A percentile compares a stretch with the other conserved stretches of the same genome.
These are phyloP conservation scores for Pheosia gnoma DNA, from an alignment of 2,888 invertebrate genomes.

Conservation along the genomic window DNA sequence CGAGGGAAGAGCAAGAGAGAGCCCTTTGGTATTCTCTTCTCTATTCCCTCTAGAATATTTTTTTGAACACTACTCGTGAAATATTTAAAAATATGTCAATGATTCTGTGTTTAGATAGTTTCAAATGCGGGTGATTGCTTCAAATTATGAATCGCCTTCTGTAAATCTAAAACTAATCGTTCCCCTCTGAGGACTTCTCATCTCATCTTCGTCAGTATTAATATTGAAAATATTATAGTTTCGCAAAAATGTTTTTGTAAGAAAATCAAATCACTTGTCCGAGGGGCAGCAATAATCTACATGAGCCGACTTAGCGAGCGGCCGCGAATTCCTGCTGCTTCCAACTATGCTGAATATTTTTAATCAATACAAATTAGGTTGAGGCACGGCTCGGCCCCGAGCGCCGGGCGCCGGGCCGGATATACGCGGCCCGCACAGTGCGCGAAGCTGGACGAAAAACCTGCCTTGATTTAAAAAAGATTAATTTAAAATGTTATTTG, in stretches of 20 bases:
- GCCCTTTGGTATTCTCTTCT: background rate
- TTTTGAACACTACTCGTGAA: background rate
- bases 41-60: background rate
- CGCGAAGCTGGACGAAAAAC: background rate
- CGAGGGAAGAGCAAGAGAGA: conserved; percentile 3
- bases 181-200: background rate
- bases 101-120: too few species aligned
- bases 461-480: background rate
- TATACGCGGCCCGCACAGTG: conserved; percentile 50
- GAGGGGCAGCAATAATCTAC: conserved; percentile 59
- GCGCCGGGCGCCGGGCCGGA: conserved; percentile 58
- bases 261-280: conserved; percentile 51
- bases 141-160: too few species aligned
- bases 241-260: conserved; percentile 47
- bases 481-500: background rate
- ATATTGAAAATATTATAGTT: conserved; percentile 14
- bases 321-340: conserved; percentile 56
- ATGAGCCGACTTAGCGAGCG: conserved; percentile 44
- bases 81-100: background rate
- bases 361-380: conserved; percentile 85
- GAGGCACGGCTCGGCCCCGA: conserved; percentile 60
- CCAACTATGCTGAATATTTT: conserved; percentile 83
- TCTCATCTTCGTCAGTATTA: background rate
- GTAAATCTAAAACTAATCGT: too few species aligned
- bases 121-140: too few species aligned